A percentile compares a stretch with the other conserved stretches of the same genome.
Evolutionary conservation across 2,113 vertebrate genomes (phyloP).

Genomic region (Phalacrocorax carbo): DNA sequence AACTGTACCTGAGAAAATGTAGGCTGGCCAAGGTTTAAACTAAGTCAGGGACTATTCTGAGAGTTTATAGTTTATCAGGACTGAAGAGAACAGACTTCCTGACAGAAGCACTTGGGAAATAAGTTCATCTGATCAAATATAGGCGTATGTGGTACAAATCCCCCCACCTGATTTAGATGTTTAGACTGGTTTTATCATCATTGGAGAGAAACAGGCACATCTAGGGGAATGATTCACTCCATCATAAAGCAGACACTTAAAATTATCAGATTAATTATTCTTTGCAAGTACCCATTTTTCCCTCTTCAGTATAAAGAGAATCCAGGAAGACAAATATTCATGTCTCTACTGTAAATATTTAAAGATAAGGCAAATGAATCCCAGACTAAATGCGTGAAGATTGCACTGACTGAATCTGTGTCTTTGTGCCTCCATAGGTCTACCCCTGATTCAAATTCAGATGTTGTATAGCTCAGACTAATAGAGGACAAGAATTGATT

Average conservation of each 20-base stretch:
- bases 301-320: background rate
- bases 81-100: background rate
- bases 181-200: background rate
- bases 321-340: background rate
- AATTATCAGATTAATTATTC: conserved; percentile 13
- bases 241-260: conserved; percentile 18
- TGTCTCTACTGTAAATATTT: conserved; percentile 27
- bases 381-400: background rate
- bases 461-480: background rate
- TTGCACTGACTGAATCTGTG: background rate
- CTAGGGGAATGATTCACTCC: background rate
- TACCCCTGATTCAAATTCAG: background rate
- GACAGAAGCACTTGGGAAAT: background rate
- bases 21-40: background rate
- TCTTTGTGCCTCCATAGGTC: background rate
- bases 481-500: background rate
- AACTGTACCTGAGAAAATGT: background rate
- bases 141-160: background rate
- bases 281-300: background rate
- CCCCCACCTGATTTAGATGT: background rate
- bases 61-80: background rate
- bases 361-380: background rate
- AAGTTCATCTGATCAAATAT: background rate
- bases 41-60: background rate
- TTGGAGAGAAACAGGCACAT: background rate